Conservation (phyloP, 2,113 vertebrate genomes). For the Merops nubicus region DNA sequence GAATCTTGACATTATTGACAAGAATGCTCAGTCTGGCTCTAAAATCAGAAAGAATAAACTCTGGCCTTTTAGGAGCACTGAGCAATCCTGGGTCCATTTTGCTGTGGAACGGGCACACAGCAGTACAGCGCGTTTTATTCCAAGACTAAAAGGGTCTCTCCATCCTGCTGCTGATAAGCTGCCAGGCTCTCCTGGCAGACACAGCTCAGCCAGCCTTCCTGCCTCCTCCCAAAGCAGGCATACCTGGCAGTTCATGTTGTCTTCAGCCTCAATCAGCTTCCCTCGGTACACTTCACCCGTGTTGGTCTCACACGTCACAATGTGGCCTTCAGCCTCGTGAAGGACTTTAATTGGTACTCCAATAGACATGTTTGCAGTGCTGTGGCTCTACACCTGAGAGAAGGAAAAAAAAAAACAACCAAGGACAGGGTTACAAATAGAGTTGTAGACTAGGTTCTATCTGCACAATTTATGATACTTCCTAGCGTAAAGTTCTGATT, state of each 20-base stretch:
- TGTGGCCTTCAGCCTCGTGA: slow-evolving; percentile 97
- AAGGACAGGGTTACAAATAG: background rate
- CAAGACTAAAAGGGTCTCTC: background rate
- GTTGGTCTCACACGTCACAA: slow-evolving; percentile 97
- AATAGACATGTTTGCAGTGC: slow-evolving; percentile 87
- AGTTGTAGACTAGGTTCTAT: background rate
- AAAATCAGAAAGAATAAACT: background rate
- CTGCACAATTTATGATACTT: accelerated
- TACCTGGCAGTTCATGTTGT: slow-evolving; percentile 99
- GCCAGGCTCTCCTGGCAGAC: background rate
- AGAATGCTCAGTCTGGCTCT: background rate
- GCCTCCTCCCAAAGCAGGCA: too few species aligned
- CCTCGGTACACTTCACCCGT: slow-evolving; percentile 96
- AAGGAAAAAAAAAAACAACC: background rate
- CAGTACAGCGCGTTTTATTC: background rate
- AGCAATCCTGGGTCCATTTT: background rate
- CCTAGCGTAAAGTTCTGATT: accelerated
- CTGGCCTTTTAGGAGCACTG: background rate
- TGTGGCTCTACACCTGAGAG: background rate
- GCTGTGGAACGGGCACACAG: accelerated
- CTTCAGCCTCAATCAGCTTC: slow-evolving; percentile 95
- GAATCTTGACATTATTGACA: background rate
- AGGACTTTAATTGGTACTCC: slow-evolving; percentile 98
- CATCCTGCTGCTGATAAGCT: background rate
- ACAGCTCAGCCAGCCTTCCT: too few species aligned